Evolutionary conservation across 2,888 invertebrate species (phyloP), one percentile per base, ranked within the genome.

Genomic region (Eubasilissa splendida): DNA sequence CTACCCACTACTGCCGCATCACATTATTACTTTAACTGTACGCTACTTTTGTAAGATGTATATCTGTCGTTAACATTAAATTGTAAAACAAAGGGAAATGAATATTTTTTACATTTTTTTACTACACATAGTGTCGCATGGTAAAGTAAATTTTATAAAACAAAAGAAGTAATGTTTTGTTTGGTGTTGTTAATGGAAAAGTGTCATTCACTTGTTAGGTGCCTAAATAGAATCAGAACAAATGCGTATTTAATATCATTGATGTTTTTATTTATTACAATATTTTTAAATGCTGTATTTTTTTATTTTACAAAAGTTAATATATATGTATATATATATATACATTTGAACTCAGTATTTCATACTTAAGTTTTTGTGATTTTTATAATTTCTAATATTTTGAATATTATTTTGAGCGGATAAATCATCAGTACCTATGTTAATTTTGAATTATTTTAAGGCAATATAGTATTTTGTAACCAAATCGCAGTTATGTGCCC

Each of bases 91-190:
- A 85, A 70, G 70, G 56, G 60, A 63, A 70, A 60, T 11, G 14
- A 85, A 84, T 84, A 84, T 83, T 79, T 71, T 77, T 76, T 79
- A 78, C 70, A 68, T 42, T 75, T 75, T 75, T 75, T 60, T 75
- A 75, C 75, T 60, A 60, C 59, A 75, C 60, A 52, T 75, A 75
- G 60, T 75, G 60, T 60, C 75, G 50, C 33, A 58, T 68, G 52
- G 14, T 68, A 68, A 68, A 42, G 42, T 42, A 42, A 42, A 42
- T 42, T 42, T 42, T 42, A 63, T 63, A 56, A 75, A 42, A 75
- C 9, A 52, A 60, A n/a, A 60, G 75, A 42, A 33, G n/a, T 56
- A 60, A 50, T 75, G 75, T 59, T 42, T 73, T 60, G 59, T 65
- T 76, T 65, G 65, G 54, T 22, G 50, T 74, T 74, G 59, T 59